Evolutionary conservation across 2,113 vertebrate species (phyloP).

Genomic region (Phocoena phocoena): DNA sequence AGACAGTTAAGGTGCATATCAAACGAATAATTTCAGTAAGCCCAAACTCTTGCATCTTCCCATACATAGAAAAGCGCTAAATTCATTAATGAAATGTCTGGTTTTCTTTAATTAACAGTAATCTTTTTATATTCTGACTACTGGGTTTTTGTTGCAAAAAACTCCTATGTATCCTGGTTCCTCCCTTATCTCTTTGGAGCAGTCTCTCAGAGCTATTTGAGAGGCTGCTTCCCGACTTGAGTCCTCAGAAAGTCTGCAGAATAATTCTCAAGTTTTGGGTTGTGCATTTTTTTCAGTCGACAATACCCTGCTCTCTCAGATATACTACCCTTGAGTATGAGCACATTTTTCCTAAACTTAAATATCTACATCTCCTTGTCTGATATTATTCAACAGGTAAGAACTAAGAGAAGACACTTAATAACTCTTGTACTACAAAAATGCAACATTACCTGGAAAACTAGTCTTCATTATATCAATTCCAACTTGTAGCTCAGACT

Average conservation of each 20-base stretch:
- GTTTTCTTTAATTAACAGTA: background rate
- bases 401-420: background rate
- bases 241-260: background rate
- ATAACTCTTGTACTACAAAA: background rate
- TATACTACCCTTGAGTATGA: background rate
- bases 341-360: background rate
- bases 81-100: background rate
- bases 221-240: background rate
- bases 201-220: background rate
- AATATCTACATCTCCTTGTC: background rate
- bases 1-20: background rate
- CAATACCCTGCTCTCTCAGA: background rate
- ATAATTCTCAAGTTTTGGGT: background rate
- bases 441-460: slow-evolving; percentile 89
- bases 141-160: background rate
- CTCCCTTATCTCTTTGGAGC: background rate
- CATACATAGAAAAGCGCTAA: background rate
- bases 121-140: background rate
- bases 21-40: background rate
- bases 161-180: background rate
- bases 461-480: slow-evolving; percentile 95
- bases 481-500: slow-evolving; percentile 91
- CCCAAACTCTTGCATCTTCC: background rate
- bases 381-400: background rate
- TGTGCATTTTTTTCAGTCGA: background rate